Conservation (phyloP, 2,113 vertebrate species). For the Dicerorhinus sumatrensis region DNA sequence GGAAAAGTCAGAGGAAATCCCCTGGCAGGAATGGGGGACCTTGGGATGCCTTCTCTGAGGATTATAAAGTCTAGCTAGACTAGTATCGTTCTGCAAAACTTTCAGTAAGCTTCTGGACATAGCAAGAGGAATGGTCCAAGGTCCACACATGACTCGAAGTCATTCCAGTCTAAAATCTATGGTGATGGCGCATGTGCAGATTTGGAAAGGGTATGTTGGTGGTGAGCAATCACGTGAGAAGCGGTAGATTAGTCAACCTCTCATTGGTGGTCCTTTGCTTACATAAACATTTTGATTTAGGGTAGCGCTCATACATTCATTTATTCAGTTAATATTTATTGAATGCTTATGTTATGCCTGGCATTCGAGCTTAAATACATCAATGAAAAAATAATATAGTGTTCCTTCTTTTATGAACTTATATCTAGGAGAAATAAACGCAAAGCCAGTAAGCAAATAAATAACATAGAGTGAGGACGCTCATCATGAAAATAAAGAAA, state of each 20-base stretch:
- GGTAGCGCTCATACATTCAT: background rate
- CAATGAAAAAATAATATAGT: background rate
- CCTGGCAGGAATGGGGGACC: background rate
- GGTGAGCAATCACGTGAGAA: background rate
- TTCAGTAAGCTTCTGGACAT: background rate
- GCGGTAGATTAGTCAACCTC: background rate
- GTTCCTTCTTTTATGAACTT: background rate
- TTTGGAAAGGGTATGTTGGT: background rate
- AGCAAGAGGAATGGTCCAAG: background rate
- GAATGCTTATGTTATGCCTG: background rate
- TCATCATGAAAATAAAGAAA: conserved; percentile 24
- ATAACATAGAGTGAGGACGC: background rate
- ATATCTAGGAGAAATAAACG: background rate
- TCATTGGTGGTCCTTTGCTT: background rate
- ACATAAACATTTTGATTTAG: background rate
- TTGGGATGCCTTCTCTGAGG: background rate
- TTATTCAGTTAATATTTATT: background rate
- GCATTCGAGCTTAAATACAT: background rate
- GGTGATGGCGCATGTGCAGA: background rate
- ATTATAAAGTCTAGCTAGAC: background rate
- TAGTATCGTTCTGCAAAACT: background rate
- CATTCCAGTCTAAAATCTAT: background rate
- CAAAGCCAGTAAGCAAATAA: background rate
- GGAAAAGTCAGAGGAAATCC: background rate
- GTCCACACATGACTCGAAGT: too few relatives aligned